A percentile compares a stretch with the other conserved stretches of the same genome.
These are phyloP conservation scores for Mechanitis messenoides DNA, from an alignment of 2,888 invertebrate genomes.

Conservation along the genomic window DNA sequence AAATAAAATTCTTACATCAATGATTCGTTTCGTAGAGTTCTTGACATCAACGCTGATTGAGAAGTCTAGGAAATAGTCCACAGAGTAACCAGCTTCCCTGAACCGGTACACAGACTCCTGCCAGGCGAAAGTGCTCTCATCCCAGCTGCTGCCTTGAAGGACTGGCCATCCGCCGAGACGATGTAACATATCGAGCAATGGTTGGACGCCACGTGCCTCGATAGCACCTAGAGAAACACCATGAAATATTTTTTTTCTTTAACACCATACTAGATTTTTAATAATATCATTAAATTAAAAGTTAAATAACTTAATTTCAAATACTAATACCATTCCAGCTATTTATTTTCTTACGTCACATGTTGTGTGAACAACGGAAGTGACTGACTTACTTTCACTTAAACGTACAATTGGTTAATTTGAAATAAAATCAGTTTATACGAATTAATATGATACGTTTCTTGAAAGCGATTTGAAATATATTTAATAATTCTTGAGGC, in stretches of 20 bases:
- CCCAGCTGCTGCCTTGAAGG: conserved; percentile 86
- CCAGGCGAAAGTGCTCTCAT: conserved; percentile 85
- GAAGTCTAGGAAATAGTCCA: conserved; percentile 93
- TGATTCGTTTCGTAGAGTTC: conserved; percentile 88
- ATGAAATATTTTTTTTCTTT: not conserved
- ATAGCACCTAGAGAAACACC: conserved; percentile 79
- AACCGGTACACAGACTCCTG: conserved; percentile 88
- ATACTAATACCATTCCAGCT: not conserved
- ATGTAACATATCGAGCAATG: conserved; percentile 82
- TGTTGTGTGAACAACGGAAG: conserved; percentile 56
- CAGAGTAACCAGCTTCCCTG: conserved; percentile 87
- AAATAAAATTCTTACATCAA: conserved; percentile 82
- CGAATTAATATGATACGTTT: no score
- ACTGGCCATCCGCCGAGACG: conserved; percentile 96
- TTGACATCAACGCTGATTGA: conserved; percentile 92
- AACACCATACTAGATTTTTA: not conserved
- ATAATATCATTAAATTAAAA: not conserved
- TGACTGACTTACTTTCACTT: conserved; percentile 26
- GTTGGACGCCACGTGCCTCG: conserved; percentile 84
- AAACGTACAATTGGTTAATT: not conserved
- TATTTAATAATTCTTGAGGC: no score
- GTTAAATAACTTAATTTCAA: not conserved
- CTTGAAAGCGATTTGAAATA: no score
- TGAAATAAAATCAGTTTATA: no score
- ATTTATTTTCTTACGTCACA: conserved; percentile 41